Evolutionary conservation across 2,113 vertebrate species (phyloP).

Genomic region (Mormoops blainvillei): DNA sequence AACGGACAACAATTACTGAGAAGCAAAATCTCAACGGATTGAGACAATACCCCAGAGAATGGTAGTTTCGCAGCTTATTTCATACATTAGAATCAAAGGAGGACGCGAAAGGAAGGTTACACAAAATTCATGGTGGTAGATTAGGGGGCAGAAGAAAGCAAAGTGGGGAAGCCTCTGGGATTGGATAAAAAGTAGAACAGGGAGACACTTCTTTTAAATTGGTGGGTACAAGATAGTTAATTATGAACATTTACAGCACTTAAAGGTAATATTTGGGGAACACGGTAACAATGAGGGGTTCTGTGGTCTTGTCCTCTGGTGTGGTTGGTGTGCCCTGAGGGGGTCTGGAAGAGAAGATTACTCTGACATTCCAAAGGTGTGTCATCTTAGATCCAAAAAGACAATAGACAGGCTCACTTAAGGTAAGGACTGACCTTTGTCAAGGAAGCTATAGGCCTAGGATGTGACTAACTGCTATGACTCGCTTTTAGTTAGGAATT

Average conservation of each 20-base stretch:
- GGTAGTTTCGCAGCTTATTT: background rate
- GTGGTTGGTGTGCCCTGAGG: background rate
- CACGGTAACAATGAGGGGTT: background rate
- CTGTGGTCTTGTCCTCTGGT: background rate
- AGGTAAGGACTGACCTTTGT: background rate
- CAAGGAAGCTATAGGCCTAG: background rate
- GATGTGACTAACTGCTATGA: background rate
- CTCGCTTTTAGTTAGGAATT: background rate
- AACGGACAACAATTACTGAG: background rate
- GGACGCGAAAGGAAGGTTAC: background rate
- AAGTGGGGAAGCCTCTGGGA: background rate
- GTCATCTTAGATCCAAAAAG: background rate
- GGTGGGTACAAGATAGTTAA: background rate
- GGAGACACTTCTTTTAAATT: background rate
- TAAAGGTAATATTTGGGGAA: background rate
- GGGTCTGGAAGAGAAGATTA: background rate
- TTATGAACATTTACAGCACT: background rate
- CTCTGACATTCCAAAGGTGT: background rate
- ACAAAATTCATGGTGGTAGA: background rate
- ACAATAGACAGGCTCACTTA: background rate
- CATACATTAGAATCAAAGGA: background rate
- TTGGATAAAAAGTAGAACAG: background rate
- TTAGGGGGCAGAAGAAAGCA: background rate
- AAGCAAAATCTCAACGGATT: background rate
- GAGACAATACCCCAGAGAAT: background rate